Evolutionary conservation across 2,113 vertebrate genomes (phyloP).

Genomic region (Anguilla rostrata): DNA sequence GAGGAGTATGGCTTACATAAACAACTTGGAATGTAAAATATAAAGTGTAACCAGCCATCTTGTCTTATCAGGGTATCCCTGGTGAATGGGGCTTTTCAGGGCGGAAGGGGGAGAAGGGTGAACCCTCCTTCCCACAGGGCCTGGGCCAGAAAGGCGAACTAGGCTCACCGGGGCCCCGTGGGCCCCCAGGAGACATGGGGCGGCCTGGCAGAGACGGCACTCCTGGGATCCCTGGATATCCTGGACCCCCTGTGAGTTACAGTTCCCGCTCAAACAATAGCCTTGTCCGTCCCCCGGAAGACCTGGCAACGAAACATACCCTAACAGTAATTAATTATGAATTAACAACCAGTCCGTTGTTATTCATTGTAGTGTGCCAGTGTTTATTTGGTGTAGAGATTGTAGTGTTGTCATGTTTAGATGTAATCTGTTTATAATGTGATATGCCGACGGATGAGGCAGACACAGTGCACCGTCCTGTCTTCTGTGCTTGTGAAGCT

Average conservation of each 20-base stretch:
- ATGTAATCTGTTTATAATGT: too few species aligned
- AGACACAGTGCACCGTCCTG: not conserved
- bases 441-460: too few species aligned
- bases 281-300: not conserved
- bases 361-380: not conserved
- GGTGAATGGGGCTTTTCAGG: constrained; percentile 75
- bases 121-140: constrained; percentile 49
- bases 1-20: not conserved
- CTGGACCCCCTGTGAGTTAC: constrained; percentile 79
- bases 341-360: not conserved
- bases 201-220: constrained; percentile 76
- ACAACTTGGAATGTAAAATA: not conserved
- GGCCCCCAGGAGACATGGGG: constrained; percentile 76
- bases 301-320: not conserved
- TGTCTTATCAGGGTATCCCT: constrained; percentile 68
- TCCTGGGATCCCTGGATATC: constrained; percentile 76
- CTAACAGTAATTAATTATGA: not conserved
- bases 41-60: not conserved
- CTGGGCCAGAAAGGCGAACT: constrained; percentile 73
- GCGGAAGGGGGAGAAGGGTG: constrained; percentile 84
- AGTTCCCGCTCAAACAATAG: not conserved
- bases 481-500: too few species aligned
- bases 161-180: constrained; percentile 71
- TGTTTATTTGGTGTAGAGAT: not conserved
- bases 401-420: too few species aligned